phyloP scores from a whole-genome alignment of 2,113 vertebrate species.

The Delphinapterus leucas region DNA sequence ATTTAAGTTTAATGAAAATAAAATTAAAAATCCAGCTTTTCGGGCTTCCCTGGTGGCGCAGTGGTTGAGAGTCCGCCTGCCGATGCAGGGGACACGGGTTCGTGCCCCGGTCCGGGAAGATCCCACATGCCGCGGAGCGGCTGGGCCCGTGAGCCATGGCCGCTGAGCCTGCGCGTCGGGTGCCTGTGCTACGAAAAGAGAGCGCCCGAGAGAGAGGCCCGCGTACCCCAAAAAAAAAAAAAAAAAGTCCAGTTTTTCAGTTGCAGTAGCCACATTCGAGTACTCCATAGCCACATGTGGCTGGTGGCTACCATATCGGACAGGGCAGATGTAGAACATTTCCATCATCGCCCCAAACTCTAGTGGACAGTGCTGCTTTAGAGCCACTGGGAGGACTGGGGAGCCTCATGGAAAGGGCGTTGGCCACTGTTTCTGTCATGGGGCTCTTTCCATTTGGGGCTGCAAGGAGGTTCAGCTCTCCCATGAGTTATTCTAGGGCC shows the following conservation, averaged over 20 bases:
- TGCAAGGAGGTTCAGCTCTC: background rate
- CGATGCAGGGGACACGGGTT: too few species aligned
- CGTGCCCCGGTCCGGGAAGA: too few species aligned
- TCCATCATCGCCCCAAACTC: background rate
- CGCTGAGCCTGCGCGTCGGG: fast-evolving
- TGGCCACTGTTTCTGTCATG: background rate
- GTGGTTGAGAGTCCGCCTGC: too few species aligned
- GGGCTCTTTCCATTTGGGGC: background rate
- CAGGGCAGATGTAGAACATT: fast-evolving
- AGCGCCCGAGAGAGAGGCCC: too few species aligned
- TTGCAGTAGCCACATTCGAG: background rate
- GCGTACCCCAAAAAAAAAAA: too few species aligned
- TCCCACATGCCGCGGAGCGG: too few species aligned
- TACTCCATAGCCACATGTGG: background rate
- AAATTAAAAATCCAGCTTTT: background rate
- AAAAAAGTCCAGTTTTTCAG: background rate
- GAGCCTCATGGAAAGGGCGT: background rate
- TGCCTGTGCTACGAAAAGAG: too few species aligned
- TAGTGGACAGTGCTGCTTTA: background rate
- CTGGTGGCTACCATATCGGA: background rate
- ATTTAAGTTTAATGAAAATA: background rate
- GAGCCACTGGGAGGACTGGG: background rate
- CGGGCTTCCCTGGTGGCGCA: too few species aligned
- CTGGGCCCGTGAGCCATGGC: too few species aligned
- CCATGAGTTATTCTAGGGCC: background rate